These are phyloP conservation scores for Sphaerophoria rueppellii DNA, from an alignment of 2,888 invertebrate genomes.

Conservation along the genomic window DNA sequence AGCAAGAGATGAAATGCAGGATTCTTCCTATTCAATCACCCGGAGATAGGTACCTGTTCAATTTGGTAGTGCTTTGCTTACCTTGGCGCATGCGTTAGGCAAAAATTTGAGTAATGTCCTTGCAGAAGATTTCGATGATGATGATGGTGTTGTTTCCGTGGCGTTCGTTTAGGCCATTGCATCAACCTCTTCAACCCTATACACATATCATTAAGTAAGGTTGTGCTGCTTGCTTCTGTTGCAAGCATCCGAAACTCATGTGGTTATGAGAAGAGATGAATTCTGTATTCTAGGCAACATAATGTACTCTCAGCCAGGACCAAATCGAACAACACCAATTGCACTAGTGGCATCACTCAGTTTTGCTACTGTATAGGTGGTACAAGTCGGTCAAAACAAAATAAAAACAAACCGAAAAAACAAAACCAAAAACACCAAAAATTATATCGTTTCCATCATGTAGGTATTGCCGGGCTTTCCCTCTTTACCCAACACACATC, in stretches of 20 bases:
- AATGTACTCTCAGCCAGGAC: conserved; percentile 64
- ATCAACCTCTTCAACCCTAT: conserved; percentile 62
- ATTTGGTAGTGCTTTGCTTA: conserved; percentile 43
- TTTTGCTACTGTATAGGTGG: conserved; percentile 58
- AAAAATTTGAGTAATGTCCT: conserved; percentile 65
- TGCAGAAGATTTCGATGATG: conserved; percentile 55
- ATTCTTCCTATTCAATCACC: conserved; percentile 53
- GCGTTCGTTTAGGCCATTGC: conserved; percentile 61
- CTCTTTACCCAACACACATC: conserved; percentile 67
- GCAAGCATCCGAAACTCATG: conserved; percentile 68
- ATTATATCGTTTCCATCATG: conserved; percentile 47
- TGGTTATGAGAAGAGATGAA: conserved; percentile 71
- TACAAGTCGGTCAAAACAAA: conserved; percentile 68
- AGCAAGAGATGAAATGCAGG: conserved; percentile 35
- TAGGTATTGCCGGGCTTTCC: conserved; percentile 54
- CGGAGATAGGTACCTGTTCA: conserved; percentile 62
- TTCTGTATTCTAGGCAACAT: conserved; percentile 63
- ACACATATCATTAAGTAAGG: conserved; percentile 46
- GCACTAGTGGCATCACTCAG: conserved; percentile 47
- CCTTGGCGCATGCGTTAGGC: conserved; percentile 66
- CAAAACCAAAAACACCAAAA: conserved; percentile 37
- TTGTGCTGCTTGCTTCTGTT: conserved; percentile 34
- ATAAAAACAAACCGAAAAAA: conserved; percentile 39
- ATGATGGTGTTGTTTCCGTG: conserved; percentile 63
- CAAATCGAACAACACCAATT: conserved; percentile 64